Base-by-base conservation (phyloP, 2,888 invertebrate genomes). In the Dimorphilus gyrociliatus region DNA sequence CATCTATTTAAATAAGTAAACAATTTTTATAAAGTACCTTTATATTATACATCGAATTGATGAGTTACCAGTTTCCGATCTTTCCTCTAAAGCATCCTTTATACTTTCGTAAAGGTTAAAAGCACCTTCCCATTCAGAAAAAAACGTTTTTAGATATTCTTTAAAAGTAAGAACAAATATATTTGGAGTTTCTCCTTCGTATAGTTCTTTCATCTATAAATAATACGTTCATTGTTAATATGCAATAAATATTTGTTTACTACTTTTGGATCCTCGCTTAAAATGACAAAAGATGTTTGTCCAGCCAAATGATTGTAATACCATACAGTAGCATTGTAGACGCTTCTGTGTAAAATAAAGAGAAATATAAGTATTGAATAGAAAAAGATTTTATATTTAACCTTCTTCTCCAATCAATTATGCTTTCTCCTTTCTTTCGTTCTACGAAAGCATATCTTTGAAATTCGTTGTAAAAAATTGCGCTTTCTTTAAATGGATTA, bases 401-500 rank as follows among this genome's bases (percentile, higher is more conserved):
- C 50, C 50, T 47, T 8, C 40, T 40, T 29, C 46, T 43, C 50
- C 52, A 55, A 4, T 39, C 16, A 3, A 37, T 24, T 7, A 40
- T 26, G 7, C 36, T 34, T 35, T 55, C 53, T 5, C 44, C 47
- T n/a, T 40, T 31, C 17, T 45, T 31, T 25, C 55, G 37, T 16
- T 45, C 44, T 36, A 47, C 47, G 38, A 46, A 45, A 4, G 51
- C 46, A 35, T 53, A 45, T 16, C 42, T 42, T 35, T 51, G 52
- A 30, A 54, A 55, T 34, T 59, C 57, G 44, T 60, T 56, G 27
- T 52, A 43, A 32, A 59, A 60, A 25, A 49, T 38, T 2, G 53
- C 37, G 19, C 48, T 51, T 15, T 44, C 41, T 31, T 48, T 46
- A 6, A 46, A 29, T 12, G 40, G 43, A 34, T 53, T 51, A 23